Evolutionary conservation across 2,888 invertebrate species (phyloP), one percentile per base, ranked within the genome.

Genomic region (Drosophila anomalipes): DNA sequence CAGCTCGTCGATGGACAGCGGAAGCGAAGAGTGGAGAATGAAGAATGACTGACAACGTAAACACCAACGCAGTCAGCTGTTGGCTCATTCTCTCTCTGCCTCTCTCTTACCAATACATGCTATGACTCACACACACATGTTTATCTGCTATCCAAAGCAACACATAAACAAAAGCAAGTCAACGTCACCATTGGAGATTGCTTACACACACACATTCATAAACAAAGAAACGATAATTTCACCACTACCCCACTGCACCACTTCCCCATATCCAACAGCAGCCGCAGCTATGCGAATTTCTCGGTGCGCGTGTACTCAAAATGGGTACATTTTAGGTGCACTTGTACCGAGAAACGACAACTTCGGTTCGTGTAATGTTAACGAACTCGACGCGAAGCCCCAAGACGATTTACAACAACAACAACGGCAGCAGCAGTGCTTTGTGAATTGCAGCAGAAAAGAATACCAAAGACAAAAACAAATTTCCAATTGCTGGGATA

Each of bases 251-350:
- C 33, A 51, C 62, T 32, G 35, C 41, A 22, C 16, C 58, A 58
- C 44, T 44, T 58, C 30, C 22, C 32, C n/a, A 44, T 41, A 19
- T 39, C 22, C 54, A 49, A 37, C 33, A 54, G 47, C 53, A 39
- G 41, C n/a, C 28, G 58, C 49, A 53, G 28, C 39, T 33, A 64
- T 66, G 61, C 89, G 80, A 65, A 76, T 67, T 77, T 77, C 81
- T 89, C 67, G 70, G 91, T 91, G 70, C 91, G 72, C 77, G 74
- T 90, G 92, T 73, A 92, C 92, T 68, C 54, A 81, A 61, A 14
- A 62, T 79, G 86, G 69, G 86, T 86, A 83, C 86, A 79, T 85
- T 83, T 77, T 74, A 60, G 72, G 91, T 91, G 82, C 91, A 76
- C 41, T 30, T 78, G 86, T 70, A 86, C 78, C 64, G 49, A 64